Conservation (phyloP, 2,888 invertebrate genomes). For the Perithous albicinctus region DNA sequence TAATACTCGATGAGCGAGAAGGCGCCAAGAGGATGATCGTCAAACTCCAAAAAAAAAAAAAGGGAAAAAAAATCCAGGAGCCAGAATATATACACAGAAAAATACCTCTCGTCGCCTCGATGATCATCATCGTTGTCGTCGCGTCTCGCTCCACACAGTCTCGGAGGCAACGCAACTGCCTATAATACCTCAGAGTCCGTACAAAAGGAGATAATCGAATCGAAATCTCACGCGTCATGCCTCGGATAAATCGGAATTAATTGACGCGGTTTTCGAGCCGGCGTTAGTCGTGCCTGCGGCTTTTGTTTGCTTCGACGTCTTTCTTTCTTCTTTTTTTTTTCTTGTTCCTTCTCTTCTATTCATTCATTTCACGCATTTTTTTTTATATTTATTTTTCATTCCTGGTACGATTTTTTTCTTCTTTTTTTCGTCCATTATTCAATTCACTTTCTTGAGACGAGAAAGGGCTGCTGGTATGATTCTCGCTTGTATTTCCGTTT, state of each 20-base stretch:
- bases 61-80: slow-evolving; percentile 31
- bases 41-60: slow-evolving; percentile 13
- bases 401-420: slow-evolving; percentile 45
- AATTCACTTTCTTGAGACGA: slow-evolving; percentile 46
- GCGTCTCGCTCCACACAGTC: slow-evolving; percentile 44
- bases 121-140: slow-evolving; percentile 42
- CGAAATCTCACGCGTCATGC: slow-evolving; percentile 80
- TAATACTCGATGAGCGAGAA: slow-evolving; percentile 48
- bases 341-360: slow-evolving; percentile 47
- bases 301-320: slow-evolving; percentile 68
- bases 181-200: slow-evolving; percentile 59
- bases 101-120: slow-evolving; percentile 20
- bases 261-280: slow-evolving; percentile 81
- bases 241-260: slow-evolving; percentile 84
- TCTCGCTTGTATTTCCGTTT: background rate
- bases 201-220: slow-evolving; percentile 74
- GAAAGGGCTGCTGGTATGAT: background rate
- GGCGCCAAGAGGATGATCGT: slow-evolving; percentile 58
- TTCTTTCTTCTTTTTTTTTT: slow-evolving; percentile 50
- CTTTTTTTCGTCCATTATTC: slow-evolving; percentile 59
- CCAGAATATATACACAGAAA: slow-evolving; percentile 22
- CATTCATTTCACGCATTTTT: slow-evolving; percentile 49
- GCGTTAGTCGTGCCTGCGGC: slow-evolving; percentile 56
- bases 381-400: slow-evolving; percentile 48
- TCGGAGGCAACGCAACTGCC: slow-evolving; percentile 30